These are phyloP conservation scores for Eledona agricola DNA, from an alignment of 2,888 invertebrate genomes.

Conservation along the genomic window DNA sequence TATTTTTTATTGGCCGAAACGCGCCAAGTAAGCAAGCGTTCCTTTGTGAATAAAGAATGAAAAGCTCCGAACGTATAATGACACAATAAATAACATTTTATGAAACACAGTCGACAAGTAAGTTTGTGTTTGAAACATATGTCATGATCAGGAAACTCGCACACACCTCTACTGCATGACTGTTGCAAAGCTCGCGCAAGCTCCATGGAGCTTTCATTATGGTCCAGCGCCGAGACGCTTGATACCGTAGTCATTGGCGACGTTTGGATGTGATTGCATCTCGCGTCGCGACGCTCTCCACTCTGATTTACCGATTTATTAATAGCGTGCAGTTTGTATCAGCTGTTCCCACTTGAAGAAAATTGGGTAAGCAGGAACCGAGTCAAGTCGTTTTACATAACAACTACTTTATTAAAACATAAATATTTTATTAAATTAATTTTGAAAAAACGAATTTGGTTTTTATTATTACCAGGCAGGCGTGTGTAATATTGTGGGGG, in stretches of 20 bases:
- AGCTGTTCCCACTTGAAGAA: constrained; percentile 21
- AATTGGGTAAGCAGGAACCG: constrained; percentile 27
- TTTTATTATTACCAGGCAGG: too few relatives aligned
- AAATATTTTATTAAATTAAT: too few relatives aligned
- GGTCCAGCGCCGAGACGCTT: constrained; percentile 49
- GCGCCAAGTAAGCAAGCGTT: constrained; percentile 6
- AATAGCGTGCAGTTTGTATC: constrained; percentile 28
- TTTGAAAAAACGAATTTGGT: too few relatives aligned
- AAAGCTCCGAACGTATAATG: constrained; percentile 11
- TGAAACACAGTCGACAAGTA: constrained; percentile 15
- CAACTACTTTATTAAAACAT: too few relatives aligned
- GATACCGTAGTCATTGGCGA: constrained; percentile 52
- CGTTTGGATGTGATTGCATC: constrained; percentile 47
- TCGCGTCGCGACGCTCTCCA: constrained; percentile 40
- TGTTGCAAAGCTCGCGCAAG: constrained; percentile 43
- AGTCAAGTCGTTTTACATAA: not conserved
- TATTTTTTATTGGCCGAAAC: not conserved
- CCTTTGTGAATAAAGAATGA: constrained; percentile 10
- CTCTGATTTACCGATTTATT: constrained; percentile 30
- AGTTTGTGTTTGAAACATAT: constrained; percentile 27
- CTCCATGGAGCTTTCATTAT: constrained; percentile 41
- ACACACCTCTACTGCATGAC: constrained; percentile 40
- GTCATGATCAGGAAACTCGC: constrained; percentile 25
- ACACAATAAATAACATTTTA: constrained; percentile 19
- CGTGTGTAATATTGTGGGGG: too few relatives aligned